Conservation (phyloP, 37 sponge, comb jelly and placozoan genomes). For the Theonella swinhoei region DNA sequence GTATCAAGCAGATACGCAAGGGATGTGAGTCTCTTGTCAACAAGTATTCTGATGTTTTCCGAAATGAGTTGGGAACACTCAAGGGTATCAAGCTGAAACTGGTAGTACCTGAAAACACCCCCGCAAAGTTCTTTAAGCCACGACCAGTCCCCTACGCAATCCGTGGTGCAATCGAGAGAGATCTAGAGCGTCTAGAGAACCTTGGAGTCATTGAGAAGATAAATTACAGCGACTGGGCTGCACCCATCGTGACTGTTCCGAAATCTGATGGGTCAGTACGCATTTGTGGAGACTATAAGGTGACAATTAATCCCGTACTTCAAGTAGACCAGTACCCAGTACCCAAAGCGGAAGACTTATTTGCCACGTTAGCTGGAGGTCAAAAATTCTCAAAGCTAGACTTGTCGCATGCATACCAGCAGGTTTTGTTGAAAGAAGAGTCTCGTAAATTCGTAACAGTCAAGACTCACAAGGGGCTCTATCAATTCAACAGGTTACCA, state of each 20-base stretch:
- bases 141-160: neutral
- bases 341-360: no score
- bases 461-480: slow-evolving; percentile 47
- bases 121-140: neutral
- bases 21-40: neutral
- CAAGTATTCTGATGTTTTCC: slow-evolving; percentile 26
- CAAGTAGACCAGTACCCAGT: no score
- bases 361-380: no score
- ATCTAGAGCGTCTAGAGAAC: neutral
- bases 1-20: neutral
- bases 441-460: slow-evolving; percentile 23
- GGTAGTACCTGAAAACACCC: neutral
- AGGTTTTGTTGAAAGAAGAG: slow-evolving; percentile 11
- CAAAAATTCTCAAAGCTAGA: no score
- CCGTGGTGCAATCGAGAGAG: neutral
- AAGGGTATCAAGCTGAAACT: neutral
- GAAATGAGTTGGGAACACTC: slow-evolving; percentile 23
- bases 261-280: slow-evolving; percentile 25
- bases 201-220: neutral
- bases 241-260: slow-evolving; percentile 21
- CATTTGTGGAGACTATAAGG: slow-evolving; percentile 58
- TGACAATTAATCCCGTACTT: slow-evolving; percentile 31
- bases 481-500: slow-evolving; percentile 32
- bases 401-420: slow-evolving; percentile 48
- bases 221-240: slow-evolving; percentile 15